phyloP scores from a whole-genome alignment of 2,888 invertebrate genomes.

The Eupsilia transversa region DNA sequence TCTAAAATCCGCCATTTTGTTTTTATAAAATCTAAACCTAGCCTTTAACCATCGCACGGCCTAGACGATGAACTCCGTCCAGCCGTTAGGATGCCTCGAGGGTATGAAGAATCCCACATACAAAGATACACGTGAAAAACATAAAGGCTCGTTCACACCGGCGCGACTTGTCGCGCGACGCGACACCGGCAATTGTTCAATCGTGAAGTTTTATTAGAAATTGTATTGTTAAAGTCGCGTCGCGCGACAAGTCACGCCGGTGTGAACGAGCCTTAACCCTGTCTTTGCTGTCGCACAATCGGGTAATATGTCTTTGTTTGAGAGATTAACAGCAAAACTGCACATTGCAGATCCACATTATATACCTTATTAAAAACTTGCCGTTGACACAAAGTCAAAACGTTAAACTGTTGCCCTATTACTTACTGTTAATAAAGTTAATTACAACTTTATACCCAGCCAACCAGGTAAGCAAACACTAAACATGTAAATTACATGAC shows the following conservation, averaged over 20 bases:
- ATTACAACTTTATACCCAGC: background rate
- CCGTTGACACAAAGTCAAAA: conserved; percentile 3
- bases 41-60: background rate
- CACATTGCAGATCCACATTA: background rate
- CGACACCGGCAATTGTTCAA: no score
- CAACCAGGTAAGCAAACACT: conserved; percentile 21
- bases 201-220: no score
- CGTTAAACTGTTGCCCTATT: background rate
- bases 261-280: no score
- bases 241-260: no score
- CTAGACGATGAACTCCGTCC: background rate
- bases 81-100: no score
- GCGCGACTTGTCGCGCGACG: no score
- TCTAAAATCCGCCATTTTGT: background rate
- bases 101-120: background rate
- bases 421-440: background rate
- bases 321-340: background rate
- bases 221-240: no score
- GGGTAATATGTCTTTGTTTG: background rate
- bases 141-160: no score
- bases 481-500: conserved; percentile 35
- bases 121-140: background rate
- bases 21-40: background rate
- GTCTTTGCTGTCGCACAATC: background rate
- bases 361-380: background rate